Evolutionary conservation across 2,888 invertebrate genomes (phyloP), one percentile per base, ranked within the genome.

Genomic region (Drosophila formosana): DNA sequence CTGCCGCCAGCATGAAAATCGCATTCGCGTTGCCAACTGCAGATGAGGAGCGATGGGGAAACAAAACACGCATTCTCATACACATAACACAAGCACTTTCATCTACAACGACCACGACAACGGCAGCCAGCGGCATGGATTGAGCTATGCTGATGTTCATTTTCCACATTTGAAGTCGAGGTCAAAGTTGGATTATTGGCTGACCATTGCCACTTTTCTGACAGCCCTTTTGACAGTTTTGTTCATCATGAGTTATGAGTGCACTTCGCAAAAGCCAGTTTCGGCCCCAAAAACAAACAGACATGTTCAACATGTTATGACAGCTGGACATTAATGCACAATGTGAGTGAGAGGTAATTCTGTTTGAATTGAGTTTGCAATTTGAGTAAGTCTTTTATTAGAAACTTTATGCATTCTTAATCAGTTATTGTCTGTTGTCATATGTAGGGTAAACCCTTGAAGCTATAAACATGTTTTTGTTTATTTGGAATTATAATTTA

Each of bases 1-100:
- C 66, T 50, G 72, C 73, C 49, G 61, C 72, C 61, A 72, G 73
- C 72, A 72, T 62, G 41, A 58, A 72, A 41, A 39, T 55, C 55
- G 46, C 62, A 34, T 46, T 56, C 51, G 37, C 26, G 43, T 49
- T 41, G 25, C 43, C 47, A 56, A 50, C 46, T 63, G 52, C 55
- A 55, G 4, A 30, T 41, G n/a, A 2, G n/a, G 23, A 25, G 7
- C 32, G 43, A 13, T 43, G 7, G n/a, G n/a, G 23, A 32, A 55
- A 55, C 55, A 55, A 45, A 32, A 23, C n/a, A 45, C n/a, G 32
- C 8, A 47, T 13, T 13, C 47, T n/a, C 34, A 60, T 2, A 34
- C 13, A 45, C 45, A 52, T 23, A 9, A 3, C 6, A 41, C 13
- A 45, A 28, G 43, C 39, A 47, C 26, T n/a, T 11, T 30, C 30